Conservation (phyloP, 2,797 vertebrate genomes). For the Tiaroga cobitis region DNA sequence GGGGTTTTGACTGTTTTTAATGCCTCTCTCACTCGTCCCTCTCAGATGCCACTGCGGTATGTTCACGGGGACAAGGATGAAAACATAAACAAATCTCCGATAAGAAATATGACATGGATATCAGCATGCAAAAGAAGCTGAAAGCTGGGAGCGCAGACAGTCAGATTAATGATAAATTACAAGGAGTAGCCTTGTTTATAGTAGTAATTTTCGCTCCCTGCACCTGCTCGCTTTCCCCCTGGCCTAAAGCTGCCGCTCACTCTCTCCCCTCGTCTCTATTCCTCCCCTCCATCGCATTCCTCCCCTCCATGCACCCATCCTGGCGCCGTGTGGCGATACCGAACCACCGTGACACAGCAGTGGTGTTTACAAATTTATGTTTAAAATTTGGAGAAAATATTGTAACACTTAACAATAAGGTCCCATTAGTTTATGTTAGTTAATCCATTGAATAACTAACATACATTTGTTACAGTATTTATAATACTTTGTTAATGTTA, state of each 20-base stretch:
- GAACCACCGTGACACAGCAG: slow-evolving; percentile 59
- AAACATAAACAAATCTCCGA: slow-evolving; percentile 83
- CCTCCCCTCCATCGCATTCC: slow-evolving; percentile 32
- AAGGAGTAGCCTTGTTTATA: slow-evolving; percentile 81
- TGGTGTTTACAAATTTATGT: slow-evolving; percentile 61
- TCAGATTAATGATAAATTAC: slow-evolving; percentile 87
- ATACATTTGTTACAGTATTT: neutral
- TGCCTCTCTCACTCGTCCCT: slow-evolving; percentile 13
- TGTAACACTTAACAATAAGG: neutral
- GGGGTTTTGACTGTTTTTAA: slow-evolving; percentile 8
- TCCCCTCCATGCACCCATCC: slow-evolving; percentile 25
- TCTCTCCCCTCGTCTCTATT: slow-evolving; percentile 31
- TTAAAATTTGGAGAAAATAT: no score
- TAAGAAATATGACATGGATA: slow-evolving; percentile 85
- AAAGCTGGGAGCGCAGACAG: slow-evolving; percentile 74
- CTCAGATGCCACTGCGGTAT: slow-evolving; percentile 69
- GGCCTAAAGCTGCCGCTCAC: slow-evolving; percentile 73
- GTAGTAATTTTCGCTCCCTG: slow-evolving; percentile 79
- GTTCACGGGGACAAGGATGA: slow-evolving; percentile 80
- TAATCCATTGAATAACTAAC: neutral
- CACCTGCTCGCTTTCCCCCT: slow-evolving; percentile 83
- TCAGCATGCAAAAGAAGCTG: slow-evolving; percentile 83
- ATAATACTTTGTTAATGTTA: neutral
- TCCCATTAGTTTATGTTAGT: neutral
- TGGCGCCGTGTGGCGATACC: slow-evolving; percentile 60